Evolutionary conservation across 2,113 vertebrate species (phyloP).

Genomic region (Festucalex cinctus): DNA sequence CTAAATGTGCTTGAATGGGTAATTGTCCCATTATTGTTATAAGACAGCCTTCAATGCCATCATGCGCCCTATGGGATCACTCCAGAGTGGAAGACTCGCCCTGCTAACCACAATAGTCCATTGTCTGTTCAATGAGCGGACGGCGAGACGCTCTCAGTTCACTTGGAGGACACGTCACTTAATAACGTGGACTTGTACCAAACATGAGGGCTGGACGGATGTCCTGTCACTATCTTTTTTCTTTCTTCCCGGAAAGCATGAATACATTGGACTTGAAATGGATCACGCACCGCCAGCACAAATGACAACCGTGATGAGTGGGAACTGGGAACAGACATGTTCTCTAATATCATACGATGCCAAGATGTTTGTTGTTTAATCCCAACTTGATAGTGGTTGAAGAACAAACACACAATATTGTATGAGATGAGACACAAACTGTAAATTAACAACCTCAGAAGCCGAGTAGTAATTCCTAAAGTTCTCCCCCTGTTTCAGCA

Average conservation of each 20-base stretch:
- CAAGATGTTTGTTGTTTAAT: slow-evolving; percentile 21
- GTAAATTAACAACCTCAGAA: background rate
- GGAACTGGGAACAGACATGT: slow-evolving; percentile 17
- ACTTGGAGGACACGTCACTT: slow-evolving; percentile 46
- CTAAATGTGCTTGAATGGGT: slow-evolving; percentile 1
- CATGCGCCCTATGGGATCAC: slow-evolving; percentile 45
- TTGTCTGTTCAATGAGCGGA: slow-evolving; percentile 56
- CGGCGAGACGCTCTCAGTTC: slow-evolving; percentile 43
- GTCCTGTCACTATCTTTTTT: slow-evolving; percentile 22
- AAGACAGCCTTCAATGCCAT: slow-evolving; percentile 45
- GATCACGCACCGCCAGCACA: slow-evolving; percentile 14
- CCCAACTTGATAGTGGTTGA: slow-evolving; percentile 4
- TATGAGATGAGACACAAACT: background rate
- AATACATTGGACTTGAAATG: slow-evolving; percentile 4
- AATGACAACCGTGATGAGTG: background rate
- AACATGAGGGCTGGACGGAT: slow-evolving; percentile 12
- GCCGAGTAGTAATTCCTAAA: background rate
- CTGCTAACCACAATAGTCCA: slow-evolving; percentile 54
- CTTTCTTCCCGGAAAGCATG: slow-evolving; percentile 1
- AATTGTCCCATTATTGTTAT: slow-evolving; percentile 21
- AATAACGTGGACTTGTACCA: slow-evolving; percentile 22
- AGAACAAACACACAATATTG: slow-evolving; percentile 1
- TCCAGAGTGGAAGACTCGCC: slow-evolving; percentile 30
- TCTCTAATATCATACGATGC: slow-evolving; percentile 26
- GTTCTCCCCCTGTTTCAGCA: background rate